phyloP scores from a whole-genome alignment of 2,797 vertebrate species.

The Rhinella marina region DNA sequence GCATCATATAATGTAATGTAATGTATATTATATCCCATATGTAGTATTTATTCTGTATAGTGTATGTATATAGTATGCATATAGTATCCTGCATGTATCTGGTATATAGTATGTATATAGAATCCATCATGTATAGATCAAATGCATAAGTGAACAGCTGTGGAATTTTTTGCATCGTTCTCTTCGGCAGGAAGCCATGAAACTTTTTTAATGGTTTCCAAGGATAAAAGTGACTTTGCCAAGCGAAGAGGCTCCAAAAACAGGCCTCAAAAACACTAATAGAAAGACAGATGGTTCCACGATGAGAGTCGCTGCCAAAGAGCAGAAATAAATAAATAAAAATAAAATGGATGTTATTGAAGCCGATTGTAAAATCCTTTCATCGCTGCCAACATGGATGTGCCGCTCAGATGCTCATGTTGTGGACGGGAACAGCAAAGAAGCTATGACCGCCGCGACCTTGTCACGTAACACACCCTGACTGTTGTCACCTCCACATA shows the following conservation, averaged over 20 bases:
- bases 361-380: constrained; percentile 83
- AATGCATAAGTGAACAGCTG: constrained; percentile 89
- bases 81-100: not conserved
- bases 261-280: constrained; percentile 90
- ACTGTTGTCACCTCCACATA: not conserved
- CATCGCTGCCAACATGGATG: constrained; percentile 76
- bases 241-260: constrained; percentile 84
- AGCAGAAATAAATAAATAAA: constrained; percentile 79
- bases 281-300: constrained; percentile 99
- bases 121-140: constrained; percentile 65
- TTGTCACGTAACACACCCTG: not conserved
- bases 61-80: not conserved
- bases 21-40: no score
- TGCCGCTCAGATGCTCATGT: constrained; percentile 66
- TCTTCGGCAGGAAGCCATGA: constrained; percentile 87
- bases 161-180: constrained; percentile 79
- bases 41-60: no score
- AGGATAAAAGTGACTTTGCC: constrained; percentile 97
- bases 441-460: not conserved
- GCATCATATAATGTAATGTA: no score
- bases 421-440: not conserved
- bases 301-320: constrained; percentile 91
- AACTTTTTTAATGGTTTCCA: constrained; percentile 92
- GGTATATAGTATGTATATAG: not conserved
- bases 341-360: constrained; percentile 82